Evolutionary conservation across 2,888 invertebrate species (phyloP).

Genomic region (Diploptera punctata): DNA sequence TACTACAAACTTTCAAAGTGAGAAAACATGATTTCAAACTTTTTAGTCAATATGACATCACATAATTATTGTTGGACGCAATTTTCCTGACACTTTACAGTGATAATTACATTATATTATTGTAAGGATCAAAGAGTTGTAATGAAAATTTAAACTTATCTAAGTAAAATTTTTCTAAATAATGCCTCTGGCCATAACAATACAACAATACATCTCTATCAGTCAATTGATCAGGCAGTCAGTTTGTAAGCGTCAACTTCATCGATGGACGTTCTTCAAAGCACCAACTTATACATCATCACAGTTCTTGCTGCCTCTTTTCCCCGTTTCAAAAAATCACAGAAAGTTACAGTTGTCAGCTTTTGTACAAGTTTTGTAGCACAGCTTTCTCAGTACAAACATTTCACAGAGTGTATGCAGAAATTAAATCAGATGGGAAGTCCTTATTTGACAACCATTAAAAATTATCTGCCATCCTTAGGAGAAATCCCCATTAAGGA

Average conservation of each 20-base stretch:
- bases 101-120: not conserved
- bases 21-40: conserved; percentile 13
- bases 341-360: conserved; percentile 41
- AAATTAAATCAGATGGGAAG: conserved; percentile 5
- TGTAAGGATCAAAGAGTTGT: not conserved
- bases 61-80: conserved; percentile 39
- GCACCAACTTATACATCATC: conserved; percentile 33
- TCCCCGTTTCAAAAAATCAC: conserved; percentile 42
- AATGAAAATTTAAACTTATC: conserved; percentile 20
- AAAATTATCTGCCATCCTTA: not conserved
- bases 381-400: conserved; percentile 13
- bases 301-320: conserved; percentile 40
- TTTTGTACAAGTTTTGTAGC: conserved; percentile 40
- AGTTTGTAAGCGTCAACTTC: conserved; percentile 22
- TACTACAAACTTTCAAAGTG: conserved; percentile 14
- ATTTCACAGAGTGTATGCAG: conserved; percentile 4
- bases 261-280: conserved; percentile 32
- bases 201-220: conserved; percentile 16
- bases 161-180: not conserved
- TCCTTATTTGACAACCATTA: not conserved
- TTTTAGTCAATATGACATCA: conserved; percentile 34
- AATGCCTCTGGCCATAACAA: conserved; percentile 23
- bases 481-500: not conserved
- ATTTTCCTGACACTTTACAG: conserved; percentile 30
- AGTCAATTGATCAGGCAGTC: conserved; percentile 7